Percentiles rank a stretch among this genome's conserved stretches.
phyloP scores from a whole-genome alignment of 1,140 invertebrate genomes.

The Bombus polaris region DNA sequence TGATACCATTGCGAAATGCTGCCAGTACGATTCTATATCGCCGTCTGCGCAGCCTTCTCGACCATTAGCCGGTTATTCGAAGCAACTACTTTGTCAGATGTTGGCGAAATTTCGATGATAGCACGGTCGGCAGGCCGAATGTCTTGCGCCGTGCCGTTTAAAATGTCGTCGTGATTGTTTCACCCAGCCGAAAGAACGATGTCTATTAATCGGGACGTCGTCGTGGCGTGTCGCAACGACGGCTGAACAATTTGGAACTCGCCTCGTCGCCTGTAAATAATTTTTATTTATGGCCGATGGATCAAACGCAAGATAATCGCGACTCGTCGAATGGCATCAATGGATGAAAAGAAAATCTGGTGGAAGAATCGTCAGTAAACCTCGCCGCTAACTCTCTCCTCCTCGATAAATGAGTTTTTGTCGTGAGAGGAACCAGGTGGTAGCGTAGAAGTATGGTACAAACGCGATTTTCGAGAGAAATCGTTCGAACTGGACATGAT shows the following conservation, averaged over 20 bases:
- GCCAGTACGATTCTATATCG: slow-evolving; percentile 54
- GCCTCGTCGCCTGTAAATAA: neutral
- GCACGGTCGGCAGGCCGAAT: slow-evolving; percentile 8
- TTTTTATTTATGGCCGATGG: neutral
- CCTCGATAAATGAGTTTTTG: neutral
- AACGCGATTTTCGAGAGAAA: neutral
- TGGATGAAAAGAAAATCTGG: neutral
- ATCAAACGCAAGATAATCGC: neutral
- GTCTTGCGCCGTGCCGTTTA: neutral
- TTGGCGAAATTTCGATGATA: slow-evolving; percentile 51
- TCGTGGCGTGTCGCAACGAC: no score
- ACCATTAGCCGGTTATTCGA: slow-evolving; percentile 64
- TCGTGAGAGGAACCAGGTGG: neutral
- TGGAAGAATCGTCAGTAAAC: neutral
- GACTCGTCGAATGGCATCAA: neutral
- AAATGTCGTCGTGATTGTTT: neutral
- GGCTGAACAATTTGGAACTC: neutral
- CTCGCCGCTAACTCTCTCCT: neutral
- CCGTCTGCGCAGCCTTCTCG: slow-evolving; percentile 45
- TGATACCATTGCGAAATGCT: slow-evolving; percentile 61
- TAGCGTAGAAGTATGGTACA: neutral
- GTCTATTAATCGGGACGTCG: no score
- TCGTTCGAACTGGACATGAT: neutral
- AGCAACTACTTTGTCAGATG: slow-evolving; percentile 45
- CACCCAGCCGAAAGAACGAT: neutral